Percentiles rank a stretch among this genome's conserved stretches.
These are phyloP conservation scores for Acleris laterana DNA, from an alignment of 2,888 invertebrate species.

Conservation along the genomic window DNA sequence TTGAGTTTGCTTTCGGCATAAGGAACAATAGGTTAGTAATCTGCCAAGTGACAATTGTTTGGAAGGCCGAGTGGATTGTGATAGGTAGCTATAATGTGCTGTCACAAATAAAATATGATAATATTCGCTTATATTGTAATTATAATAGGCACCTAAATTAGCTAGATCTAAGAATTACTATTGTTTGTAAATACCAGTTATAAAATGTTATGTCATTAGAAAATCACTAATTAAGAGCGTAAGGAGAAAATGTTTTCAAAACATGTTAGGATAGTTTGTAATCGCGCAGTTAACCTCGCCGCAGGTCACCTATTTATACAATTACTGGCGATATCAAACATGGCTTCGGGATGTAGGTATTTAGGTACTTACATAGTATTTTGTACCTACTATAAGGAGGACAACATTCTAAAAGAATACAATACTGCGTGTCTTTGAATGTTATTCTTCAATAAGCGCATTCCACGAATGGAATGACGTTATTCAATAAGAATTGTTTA, in stretches of 20 bases:
- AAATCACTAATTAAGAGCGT: no score
- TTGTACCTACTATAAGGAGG: no score
- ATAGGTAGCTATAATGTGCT: background rate
- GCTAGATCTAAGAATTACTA: no score
- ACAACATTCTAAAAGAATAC: no score
- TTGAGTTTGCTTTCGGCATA: conserved; percentile 7
- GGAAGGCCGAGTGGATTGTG: conserved; percentile 6
- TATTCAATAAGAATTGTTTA: background rate
- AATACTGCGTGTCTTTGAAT: no score
- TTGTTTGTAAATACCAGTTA: no score
- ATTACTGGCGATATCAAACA: background rate
- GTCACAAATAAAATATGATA: background rate
- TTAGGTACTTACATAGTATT: background rate
- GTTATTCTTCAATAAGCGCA: background rate
- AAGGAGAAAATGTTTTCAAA: no score
- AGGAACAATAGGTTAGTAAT: conserved; percentile 16
- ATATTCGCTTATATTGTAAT: background rate
- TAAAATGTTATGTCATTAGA: no score
- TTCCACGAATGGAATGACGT: background rate
- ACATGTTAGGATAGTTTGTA: background rate
- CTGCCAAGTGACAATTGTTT: conserved; percentile 21
- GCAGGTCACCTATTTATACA: conserved; percentile 1
- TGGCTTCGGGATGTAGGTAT: background rate
- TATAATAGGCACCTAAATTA: background rate
- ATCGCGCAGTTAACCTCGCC: background rate